Conservation (phyloP, 2,797 vertebrate genomes). For the Lagorchestes hirsutus region DNA sequence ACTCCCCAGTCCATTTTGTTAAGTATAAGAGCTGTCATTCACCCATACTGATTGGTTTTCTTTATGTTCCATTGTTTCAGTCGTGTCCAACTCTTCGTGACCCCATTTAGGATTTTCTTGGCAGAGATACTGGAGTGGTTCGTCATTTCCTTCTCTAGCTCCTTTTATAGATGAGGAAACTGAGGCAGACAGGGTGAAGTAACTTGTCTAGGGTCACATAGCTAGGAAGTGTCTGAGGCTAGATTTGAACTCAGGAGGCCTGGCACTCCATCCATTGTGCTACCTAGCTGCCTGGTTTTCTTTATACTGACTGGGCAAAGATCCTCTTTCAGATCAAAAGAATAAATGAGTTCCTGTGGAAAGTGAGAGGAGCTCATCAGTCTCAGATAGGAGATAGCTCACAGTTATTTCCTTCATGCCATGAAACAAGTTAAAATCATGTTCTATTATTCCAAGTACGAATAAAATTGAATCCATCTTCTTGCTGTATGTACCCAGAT, state of each 20-base stretch:
- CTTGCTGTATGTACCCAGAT: too few species aligned
- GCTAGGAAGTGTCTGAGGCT: neutral
- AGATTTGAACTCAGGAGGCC: neutral
- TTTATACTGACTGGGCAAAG: neutral
- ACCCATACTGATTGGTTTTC: neutral
- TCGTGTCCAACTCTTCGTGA: neutral
- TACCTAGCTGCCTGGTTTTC: neutral
- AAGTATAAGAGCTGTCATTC: neutral
- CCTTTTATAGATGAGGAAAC: neutral
- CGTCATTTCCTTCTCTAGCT: neutral
- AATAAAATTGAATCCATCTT: too few species aligned
- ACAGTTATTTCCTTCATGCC: too few species aligned
- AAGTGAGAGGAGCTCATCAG: too few species aligned
- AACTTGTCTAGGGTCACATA: neutral
- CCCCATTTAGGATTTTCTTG: neutral
- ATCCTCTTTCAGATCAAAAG: neutral
- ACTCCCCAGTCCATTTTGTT: neutral
- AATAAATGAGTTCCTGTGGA: neutral
- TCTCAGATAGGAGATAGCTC: too few species aligned
- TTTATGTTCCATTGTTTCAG: neutral
- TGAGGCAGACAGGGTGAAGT: neutral
- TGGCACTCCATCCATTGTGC: neutral
- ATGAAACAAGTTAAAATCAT: too few species aligned
- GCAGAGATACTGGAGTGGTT: neutral
- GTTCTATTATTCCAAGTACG: too few species aligned